phyloP scores from a whole-genome alignment of 2,797 vertebrate species.

The Trichosurus vulpecula region DNA sequence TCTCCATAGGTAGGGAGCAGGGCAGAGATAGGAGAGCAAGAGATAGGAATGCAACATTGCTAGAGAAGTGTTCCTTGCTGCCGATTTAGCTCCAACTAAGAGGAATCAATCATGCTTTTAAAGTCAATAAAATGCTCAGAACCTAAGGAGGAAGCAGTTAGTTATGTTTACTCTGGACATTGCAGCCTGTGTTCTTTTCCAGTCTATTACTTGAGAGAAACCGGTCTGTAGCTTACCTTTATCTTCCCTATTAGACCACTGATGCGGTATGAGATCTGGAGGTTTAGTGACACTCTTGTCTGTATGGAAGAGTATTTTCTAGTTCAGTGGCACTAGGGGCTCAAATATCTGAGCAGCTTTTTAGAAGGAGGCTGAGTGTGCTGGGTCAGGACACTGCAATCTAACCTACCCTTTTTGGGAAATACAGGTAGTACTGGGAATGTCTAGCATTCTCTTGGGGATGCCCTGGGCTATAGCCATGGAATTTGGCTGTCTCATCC shows the following conservation, averaged over 20 bases:
- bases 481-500: constrained; percentile 46
- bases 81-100: background rate
- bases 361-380: background rate
- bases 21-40: background rate
- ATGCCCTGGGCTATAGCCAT: background rate
- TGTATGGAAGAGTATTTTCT: constrained; percentile 23
- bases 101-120: background rate
- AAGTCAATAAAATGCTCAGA: background rate
- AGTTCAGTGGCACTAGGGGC: background rate
- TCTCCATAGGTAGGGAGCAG: constrained; percentile 37
- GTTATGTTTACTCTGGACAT: background rate
- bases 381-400: background rate
- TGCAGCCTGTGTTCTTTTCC: constrained; percentile 18
- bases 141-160: background rate
- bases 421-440: background rate
- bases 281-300: constrained; percentile 24
- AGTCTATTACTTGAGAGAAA: constrained; percentile 27
- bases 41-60: background rate
- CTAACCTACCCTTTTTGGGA: background rate
- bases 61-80: background rate
- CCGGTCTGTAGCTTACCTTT: background rate
- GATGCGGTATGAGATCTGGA: constrained; percentile 37
- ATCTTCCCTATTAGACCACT: background rate
- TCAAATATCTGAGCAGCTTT: background rate
- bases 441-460: background rate